Percentiles rank a stretch among this genome's conserved stretches.
Conservation (phyloP, 2,797 vertebrate genomes). For the Xyrichtys novacula region DNA sequence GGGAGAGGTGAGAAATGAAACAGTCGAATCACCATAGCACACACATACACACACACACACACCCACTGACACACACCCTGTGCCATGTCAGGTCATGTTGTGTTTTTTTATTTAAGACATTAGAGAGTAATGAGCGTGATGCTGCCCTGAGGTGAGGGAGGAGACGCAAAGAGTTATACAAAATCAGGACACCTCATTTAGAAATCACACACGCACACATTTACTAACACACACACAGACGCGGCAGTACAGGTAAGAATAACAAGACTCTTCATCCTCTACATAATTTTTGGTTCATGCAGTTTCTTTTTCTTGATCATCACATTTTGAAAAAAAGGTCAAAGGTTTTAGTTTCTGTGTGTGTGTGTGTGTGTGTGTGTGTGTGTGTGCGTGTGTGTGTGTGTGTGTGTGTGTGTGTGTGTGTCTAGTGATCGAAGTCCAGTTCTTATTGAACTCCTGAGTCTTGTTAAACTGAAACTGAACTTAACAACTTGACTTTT, state of each 20-base stretch:
- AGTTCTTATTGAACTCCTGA: too few relatives aligned
- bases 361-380: not conserved
- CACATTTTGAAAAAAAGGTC: too few relatives aligned
- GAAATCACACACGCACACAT: too few relatives aligned
- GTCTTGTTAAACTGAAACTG: too few relatives aligned
- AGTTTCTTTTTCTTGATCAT: not conserved
- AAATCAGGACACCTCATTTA: not conserved
- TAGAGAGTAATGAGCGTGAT: slow-evolving; percentile 34
- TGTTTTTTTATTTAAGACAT: slow-evolving; percentile 35
- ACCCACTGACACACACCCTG: not conserved
- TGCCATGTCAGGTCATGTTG: slow-evolving; percentile 61
- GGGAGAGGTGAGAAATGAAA: slow-evolving; percentile 24
- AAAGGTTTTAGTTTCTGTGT: not conserved
- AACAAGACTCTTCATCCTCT: not conserved
- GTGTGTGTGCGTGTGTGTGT: too few relatives aligned
- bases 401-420: too few relatives aligned
- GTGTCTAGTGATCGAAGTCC: too few relatives aligned
- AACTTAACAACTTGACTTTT: too few relatives aligned
- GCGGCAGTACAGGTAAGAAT: not conserved
- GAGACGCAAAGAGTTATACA: slow-evolving; percentile 18
- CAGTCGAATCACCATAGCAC: too few relatives aligned
- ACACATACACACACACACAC: too few relatives aligned
- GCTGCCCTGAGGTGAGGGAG: slow-evolving; percentile 61
- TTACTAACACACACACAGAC: too few relatives aligned
- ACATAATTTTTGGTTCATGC: not conserved